phyloP scores from a whole-genome alignment of 2,888 invertebrate species.

The Drosophila rubida region DNA sequence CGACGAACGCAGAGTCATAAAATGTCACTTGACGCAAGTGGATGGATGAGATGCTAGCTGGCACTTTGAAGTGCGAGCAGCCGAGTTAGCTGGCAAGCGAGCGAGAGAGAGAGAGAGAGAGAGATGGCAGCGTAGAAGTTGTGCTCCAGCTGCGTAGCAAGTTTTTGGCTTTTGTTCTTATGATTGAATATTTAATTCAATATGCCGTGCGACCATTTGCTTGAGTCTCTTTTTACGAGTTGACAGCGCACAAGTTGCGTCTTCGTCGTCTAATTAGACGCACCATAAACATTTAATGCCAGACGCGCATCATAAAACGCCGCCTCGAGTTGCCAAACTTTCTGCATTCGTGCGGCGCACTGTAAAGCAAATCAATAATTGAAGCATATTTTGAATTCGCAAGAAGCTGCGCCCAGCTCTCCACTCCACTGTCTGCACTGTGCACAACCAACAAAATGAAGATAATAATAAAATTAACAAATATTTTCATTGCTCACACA shows the following conservation, averaged over 20 bases:
- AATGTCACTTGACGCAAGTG: slow-evolving; percentile 59
- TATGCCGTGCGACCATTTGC: slow-evolving; percentile 65
- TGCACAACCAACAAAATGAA: too few relatives aligned
- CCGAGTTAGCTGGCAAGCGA: too few relatives aligned
- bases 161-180: slow-evolving; percentile 64
- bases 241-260: slow-evolving; percentile 14
- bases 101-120: neutral
- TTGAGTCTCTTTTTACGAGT: slow-evolving; percentile 46
- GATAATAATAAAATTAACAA: slow-evolving; percentile 28
- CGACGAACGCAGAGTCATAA: slow-evolving; percentile 51
- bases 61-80: neutral
- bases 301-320: slow-evolving; percentile 11
- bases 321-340: neutral
- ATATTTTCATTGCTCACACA: slow-evolving; percentile 19
- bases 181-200: slow-evolving; percentile 79
- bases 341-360: neutral
- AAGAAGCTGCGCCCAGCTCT: too few relatives aligned
- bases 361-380: neutral
- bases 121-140: neutral
- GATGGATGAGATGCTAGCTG: neutral
- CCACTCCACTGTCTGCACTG: too few relatives aligned
- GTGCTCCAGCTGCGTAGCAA: slow-evolving; percentile 47
- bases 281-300: slow-evolving; percentile 70
- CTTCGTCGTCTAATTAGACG: slow-evolving; percentile 64
- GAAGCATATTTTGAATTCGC: neutral